Evolutionary conservation across 1,140 invertebrate species (phyloP).

Genomic region (Leptoteleia sp.): DNA sequence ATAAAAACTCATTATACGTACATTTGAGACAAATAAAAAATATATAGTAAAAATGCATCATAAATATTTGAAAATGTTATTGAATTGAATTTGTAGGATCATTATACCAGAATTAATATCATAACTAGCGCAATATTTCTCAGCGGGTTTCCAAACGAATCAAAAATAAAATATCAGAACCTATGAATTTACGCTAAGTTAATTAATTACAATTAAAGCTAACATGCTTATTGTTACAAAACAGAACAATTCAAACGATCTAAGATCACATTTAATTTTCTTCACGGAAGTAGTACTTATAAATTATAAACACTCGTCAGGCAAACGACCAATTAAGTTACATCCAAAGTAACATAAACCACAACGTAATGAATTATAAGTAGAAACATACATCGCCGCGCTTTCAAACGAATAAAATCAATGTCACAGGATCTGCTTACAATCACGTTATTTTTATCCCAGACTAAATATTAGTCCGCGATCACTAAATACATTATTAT

Average conservation of each 20-base stretch:
- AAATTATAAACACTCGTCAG: slow-evolving; percentile 53
- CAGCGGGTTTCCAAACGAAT: no score
- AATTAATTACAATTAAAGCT: no score
- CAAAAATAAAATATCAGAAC: no score
- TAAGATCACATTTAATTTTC: slow-evolving; percentile 18
- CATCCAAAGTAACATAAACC: slow-evolving; percentile 22
- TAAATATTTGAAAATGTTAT: no score
- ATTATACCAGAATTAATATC: no score
- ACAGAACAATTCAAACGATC: slow-evolving; percentile 12
- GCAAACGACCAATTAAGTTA: slow-evolving; percentile 29
- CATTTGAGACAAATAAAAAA: no score
- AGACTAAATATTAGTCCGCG: slow-evolving; percentile 73
- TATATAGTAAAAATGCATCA: no score
- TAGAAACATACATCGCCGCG: slow-evolving; percentile 31
- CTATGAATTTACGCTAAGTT: no score
- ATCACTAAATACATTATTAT: slow-evolving; percentile 41
- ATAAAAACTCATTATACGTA: no score
- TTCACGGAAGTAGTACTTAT: slow-evolving; percentile 34
- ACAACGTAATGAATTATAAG: slow-evolving; percentile 31
- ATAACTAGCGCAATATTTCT: no score
- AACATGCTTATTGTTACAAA: no score
- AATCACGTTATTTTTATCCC: slow-evolving; percentile 31
- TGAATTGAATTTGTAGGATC: no score
- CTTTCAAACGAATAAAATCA: slow-evolving; percentile 34
- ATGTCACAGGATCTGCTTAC: slow-evolving; percentile 34